Conservation (phyloP, 2,888 invertebrate species). For the Pterostichus madidus region DNA sequence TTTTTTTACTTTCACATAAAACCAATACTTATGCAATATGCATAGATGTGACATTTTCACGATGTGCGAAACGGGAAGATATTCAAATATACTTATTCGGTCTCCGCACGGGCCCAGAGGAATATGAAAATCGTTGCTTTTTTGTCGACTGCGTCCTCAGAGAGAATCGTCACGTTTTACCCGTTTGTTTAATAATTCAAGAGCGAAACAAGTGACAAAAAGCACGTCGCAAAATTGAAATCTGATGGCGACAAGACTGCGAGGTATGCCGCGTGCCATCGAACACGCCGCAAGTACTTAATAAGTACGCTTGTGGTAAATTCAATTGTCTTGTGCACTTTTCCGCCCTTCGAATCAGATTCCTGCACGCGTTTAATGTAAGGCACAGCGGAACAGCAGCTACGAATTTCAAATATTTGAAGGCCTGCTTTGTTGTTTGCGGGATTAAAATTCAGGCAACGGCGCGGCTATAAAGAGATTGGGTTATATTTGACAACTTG, state of each 20-base stretch:
- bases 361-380: conserved; percentile 43
- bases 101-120: conserved; percentile 48
- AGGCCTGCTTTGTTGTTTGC: conserved; percentile 31
- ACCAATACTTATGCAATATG: conserved; percentile 66
- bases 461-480: conserved; percentile 36
- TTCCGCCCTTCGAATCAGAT: background rate
- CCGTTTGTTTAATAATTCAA: conserved; percentile 67
- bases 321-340: conserved; percentile 47
- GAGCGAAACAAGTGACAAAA: conserved; percentile 64
- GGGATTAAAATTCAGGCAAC: conserved; percentile 37
- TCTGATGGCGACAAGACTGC: conserved; percentile 59
- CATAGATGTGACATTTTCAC: conserved; percentile 64
- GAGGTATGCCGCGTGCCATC: background rate
- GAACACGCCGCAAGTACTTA: conserved; percentile 26
- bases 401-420: conserved; percentile 39
- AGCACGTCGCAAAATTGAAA: conserved; percentile 65
- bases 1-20: conserved; percentile 61
- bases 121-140: conserved; percentile 65
- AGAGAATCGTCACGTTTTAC: conserved; percentile 66
- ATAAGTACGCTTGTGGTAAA: conserved; percentile 43
- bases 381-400: conserved; percentile 11
- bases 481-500: conserved; percentile 44
- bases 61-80: conserved; percentile 61
- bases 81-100: conserved; percentile 67
- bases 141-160: conserved; percentile 47